These are phyloP conservation scores for Lacanobia oleracea DNA, from an alignment of 2,888 invertebrate species.

Conservation along the genomic window DNA sequence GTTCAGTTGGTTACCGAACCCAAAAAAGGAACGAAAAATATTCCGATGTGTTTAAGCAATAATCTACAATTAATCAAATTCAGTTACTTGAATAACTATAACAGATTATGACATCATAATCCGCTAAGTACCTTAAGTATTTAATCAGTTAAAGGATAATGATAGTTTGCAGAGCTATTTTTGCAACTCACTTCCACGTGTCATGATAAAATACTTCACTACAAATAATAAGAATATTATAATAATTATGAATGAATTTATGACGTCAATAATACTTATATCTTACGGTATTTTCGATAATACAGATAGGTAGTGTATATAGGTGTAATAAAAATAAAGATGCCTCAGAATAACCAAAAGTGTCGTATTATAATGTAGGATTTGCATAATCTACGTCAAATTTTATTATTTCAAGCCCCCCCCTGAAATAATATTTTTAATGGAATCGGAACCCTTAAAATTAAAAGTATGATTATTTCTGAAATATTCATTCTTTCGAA, in stretches of 20 bases:
- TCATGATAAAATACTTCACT: conserved; percentile 24
- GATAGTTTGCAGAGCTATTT: conserved; percentile 11
- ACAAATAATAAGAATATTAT: neutral
- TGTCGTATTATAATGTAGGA: too few relatives aligned
- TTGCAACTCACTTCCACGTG: conserved; percentile 26
- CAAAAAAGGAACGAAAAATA: too few relatives aligned
- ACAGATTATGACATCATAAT: conserved; percentile 39
- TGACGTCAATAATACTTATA: conserved; percentile 11
- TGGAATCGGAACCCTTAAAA: too few relatives aligned
- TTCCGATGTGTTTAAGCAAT: too few relatives aligned
- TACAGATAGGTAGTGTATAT: neutral
- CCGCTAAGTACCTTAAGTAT: conserved; percentile 9
- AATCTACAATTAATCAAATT: neutral
- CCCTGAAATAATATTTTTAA: too few relatives aligned
- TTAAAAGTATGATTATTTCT: too few relatives aligned
- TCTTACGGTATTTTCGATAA: neutral
- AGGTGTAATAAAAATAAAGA: too few relatives aligned
- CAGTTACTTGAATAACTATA: neutral
- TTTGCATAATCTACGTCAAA: too few relatives aligned
- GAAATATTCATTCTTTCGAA: too few relatives aligned
- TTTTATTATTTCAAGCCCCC: too few relatives aligned
- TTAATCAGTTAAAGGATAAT: conserved; percentile 43
- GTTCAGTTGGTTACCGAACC: too few relatives aligned
- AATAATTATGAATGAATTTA: conserved; percentile 35
- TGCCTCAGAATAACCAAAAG: too few relatives aligned